phyloP scores from a whole-genome alignment of 2,797 vertebrate species.

The Rhincodon typus region DNA sequence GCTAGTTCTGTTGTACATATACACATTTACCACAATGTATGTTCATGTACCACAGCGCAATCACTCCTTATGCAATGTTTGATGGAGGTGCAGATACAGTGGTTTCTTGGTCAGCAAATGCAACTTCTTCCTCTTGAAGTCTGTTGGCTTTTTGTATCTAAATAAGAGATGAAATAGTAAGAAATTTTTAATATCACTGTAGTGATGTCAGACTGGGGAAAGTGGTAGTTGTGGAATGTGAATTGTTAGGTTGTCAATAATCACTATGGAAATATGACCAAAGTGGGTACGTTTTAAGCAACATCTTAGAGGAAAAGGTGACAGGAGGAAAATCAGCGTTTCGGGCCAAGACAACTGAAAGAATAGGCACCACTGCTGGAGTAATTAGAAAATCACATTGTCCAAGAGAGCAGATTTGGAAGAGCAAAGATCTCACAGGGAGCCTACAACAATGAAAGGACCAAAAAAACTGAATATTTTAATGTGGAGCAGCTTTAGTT shows the following conservation, averaged over 20 bases:
- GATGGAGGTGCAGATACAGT: constrained; percentile 94
- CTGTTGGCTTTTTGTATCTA: constrained; percentile 98
- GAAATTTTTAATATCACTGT: neutral
- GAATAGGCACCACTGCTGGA: neutral
- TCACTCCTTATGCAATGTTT: constrained; percentile 94
- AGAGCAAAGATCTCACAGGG: neutral
- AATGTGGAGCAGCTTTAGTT: too few relatives aligned
- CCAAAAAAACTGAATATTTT: neutral
- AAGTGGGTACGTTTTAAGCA: neutral
- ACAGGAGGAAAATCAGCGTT: neutral
- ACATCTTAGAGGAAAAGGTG: neutral
- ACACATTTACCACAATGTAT: neutral
- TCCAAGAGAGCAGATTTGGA: neutral
- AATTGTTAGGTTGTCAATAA: neutral
- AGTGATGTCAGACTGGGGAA: neutral
- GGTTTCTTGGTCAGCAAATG: constrained; percentile 96
- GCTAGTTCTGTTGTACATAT: constrained; percentile 40
- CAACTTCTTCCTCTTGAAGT: constrained; percentile 97
- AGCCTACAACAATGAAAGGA: neutral
- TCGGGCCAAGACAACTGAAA: neutral
- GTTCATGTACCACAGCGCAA: constrained; percentile 25
- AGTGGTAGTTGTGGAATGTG: neutral
- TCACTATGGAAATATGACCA: neutral
- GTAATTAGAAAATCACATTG: neutral
- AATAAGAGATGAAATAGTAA: constrained; percentile 40